Conservation (phyloP, 2,888 invertebrate species). For the Tribolium freemani region DNA sequence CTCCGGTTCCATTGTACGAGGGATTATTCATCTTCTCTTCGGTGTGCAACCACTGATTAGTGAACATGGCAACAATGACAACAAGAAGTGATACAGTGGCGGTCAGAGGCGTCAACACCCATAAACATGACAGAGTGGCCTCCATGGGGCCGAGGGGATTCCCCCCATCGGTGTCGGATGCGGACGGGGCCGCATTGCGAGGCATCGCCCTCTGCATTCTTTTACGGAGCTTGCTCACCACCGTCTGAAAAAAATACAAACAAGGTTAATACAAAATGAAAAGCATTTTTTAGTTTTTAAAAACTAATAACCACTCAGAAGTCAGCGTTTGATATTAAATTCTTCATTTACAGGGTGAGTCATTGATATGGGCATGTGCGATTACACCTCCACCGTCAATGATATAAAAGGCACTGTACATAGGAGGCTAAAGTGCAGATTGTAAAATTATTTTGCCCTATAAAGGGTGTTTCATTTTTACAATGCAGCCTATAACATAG, state of each 20-base stretch:
- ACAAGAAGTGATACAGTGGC: conserved; percentile 81
- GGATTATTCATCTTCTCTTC: conserved; percentile 88
- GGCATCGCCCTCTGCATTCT: conserved; percentile 38
- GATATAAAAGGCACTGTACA: too few relatives aligned
- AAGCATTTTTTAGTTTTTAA: too few relatives aligned
- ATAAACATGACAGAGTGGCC: conserved; percentile 74
- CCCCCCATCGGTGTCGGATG: conserved; percentile 55
- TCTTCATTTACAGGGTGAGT: too few relatives aligned
- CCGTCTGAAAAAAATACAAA: neutral
- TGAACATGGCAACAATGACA: conserved; percentile 80
- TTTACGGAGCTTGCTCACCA: neutral
- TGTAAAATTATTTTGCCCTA: too few relatives aligned
- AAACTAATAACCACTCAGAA: too few relatives aligned
- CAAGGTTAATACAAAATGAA: neutral
- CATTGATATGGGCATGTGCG: too few relatives aligned
- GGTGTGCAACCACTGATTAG: conserved; percentile 89
- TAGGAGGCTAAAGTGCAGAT: too few relatives aligned
- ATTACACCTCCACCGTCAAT: too few relatives aligned
- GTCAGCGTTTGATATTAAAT: too few relatives aligned
- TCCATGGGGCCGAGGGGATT: conserved; percentile 68
- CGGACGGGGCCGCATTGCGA: conserved; percentile 51
- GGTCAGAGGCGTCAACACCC: conserved; percentile 76
- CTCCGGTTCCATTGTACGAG: conserved; percentile 82
- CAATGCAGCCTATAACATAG: too few relatives aligned
- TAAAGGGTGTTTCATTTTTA: too few relatives aligned